phyloP scores from a whole-genome alignment of 2,888 invertebrate species.

The Monochamus alternatus region DNA sequence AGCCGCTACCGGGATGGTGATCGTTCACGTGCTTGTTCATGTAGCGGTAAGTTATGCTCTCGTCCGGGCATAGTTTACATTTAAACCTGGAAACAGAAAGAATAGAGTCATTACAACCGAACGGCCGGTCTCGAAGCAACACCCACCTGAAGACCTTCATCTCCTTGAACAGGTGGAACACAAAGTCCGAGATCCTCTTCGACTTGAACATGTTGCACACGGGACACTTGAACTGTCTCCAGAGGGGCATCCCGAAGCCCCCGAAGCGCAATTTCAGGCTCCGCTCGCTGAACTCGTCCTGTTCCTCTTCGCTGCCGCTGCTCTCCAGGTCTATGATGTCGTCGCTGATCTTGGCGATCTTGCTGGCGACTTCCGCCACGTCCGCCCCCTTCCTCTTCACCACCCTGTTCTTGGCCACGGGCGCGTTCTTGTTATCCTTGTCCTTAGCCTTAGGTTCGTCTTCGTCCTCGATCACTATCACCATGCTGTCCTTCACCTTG shows the following conservation, averaged over 20 bases:
- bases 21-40: constrained; percentile 74
- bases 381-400: constrained; percentile 24
- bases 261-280: constrained; percentile 55
- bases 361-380: constrained; percentile 13
- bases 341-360: constrained; percentile 37
- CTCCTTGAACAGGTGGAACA: constrained; percentile 80
- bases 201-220: constrained; percentile 76
- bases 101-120: constrained; percentile 32
- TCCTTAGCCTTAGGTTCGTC: constrained; percentile 35
- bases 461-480: constrained; percentile 55
- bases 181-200: constrained; percentile 75
- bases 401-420: constrained; percentile 40
- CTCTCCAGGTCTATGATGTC: constrained; percentile 44
- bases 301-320: constrained; percentile 31
- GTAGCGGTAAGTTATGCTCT: constrained; percentile 74
- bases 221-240: constrained; percentile 76
- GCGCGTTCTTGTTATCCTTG: constrained; percentile 34
- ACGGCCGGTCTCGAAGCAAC: not conserved
- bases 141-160: constrained; percentile 77
- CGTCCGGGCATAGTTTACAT: constrained; percentile 75
- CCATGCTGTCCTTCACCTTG: constrained; percentile 28
- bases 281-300: constrained; percentile 45
- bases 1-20: constrained; percentile 63
- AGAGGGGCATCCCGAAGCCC: constrained; percentile 73
- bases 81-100: constrained; percentile 72